Base-by-base conservation (phyloP, 2,113 vertebrate genomes). In the Sinocyclocheilus anophthalmus region DNA sequence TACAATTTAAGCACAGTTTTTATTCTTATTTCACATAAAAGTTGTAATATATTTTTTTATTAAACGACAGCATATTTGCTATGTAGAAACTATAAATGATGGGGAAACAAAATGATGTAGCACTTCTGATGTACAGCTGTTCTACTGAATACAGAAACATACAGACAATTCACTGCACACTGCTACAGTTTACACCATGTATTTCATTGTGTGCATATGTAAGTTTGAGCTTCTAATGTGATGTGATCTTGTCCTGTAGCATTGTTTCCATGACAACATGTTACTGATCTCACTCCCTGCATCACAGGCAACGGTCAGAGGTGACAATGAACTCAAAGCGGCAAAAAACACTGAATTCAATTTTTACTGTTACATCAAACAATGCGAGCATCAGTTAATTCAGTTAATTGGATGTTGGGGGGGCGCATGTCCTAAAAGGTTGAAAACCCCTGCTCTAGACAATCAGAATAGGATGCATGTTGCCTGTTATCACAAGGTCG, bases 191-290 rank as follows among this genome's bases (percentile, higher is more conserved):
- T 53, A 53, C 50, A 11, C 42, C 42, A 45, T 65, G 22, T 26
- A 45, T 22, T n/a, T 48, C 13, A 50, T 50, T 14, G 22, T 53
- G 14, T 50, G 22, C n/a, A 76, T 26, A 11, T 50, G 13, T 24
- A 14, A 50, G 6, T 76, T 13, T 53, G 7, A 53, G 75, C 45
- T 76, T 2, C 30, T 53, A 4, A 30, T 61, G 26, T 33, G 50
- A 55, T 77, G 45, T 33, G 50, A 77, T 33, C 76, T 11, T 33
- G 50, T 77, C 76, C 50, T 55, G 50, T 22, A 55, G 45, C 14
- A 18, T 33, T 77, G 76, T 77, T 77, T 77, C 76, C 50, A 55
- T 77, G 76, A 33, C 76, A 55, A 77, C 24, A 30, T 20, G 75
- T 76, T 30, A 76, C 48, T 77, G 48, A 33, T 26, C 42, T 18